Evolutionary conservation across 2,888 invertebrate genomes (phyloP), one percentile per base, ranked within the genome.

Genomic region (Lasioglossum lativentre): DNA sequence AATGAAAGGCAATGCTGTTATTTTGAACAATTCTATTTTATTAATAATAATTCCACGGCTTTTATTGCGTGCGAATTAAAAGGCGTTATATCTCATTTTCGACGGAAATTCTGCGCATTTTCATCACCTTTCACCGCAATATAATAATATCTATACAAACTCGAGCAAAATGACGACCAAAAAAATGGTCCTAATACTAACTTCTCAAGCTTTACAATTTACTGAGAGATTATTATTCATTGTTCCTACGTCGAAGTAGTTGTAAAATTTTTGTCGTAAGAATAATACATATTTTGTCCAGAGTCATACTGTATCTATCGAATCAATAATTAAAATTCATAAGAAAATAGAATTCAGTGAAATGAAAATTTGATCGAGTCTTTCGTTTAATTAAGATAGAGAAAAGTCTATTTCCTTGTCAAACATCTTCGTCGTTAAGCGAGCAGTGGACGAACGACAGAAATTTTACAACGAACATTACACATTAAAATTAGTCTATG

Each of bases 191-290:
- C 71, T 78, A 86, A 34, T n/a, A n/a, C 78, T 80, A 89, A 30
- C 70, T 75, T 38, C 47, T 72, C 77, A 82, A 83, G 78, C 81
- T 83, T 86, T 79, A 85, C 71, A 83, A 72, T 88, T 90, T 83
- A 85, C 85, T 86, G 87, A 68, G n/a, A 38, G 70, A 82, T 77
- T 85, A 88, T 63, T 86, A 88, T 63, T 86, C 75, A 74, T 74
- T 83, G 63, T 86, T 77, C 52, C 76, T 80, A 86, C 75, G 45
- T 85, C 38, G 68, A 45, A 74, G n/a, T 56, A 23, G 52, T 34
- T 68, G 76, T 78, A 75, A 85, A 85, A 87, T 34, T 73, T 78
- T 83, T 59, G 85, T 77, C 83, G 75, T 82, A 30, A 30, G 0
- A 16, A 27, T 5, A 14, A 5, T 30, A 6, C 16, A 30, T 6